Evolutionary conservation across 2,797 vertebrate species (phyloP).

Genomic region (Alauda arvensis): DNA sequence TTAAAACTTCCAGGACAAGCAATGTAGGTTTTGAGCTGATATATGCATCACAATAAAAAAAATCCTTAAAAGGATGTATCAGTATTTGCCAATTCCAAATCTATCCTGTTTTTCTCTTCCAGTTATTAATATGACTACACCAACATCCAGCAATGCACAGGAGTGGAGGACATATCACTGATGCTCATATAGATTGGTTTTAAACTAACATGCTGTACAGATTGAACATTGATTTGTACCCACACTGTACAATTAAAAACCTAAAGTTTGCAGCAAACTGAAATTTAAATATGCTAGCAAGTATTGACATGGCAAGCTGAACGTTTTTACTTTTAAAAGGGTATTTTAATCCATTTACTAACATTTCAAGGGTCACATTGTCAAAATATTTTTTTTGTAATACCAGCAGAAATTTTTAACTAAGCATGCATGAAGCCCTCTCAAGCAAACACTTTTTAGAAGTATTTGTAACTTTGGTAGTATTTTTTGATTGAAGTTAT

Average conservation of each 20-base stretch:
- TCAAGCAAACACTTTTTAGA: background rate
- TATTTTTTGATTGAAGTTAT: background rate
- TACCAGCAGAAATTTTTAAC: background rate
- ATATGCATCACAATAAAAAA: background rate
- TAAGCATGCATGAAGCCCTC: background rate
- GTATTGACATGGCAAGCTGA: background rate
- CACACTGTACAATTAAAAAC: background rate
- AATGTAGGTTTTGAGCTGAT: background rate
- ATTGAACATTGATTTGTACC: background rate
- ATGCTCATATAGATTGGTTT: background rate
- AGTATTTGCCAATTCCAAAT: background rate
- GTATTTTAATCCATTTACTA: background rate
- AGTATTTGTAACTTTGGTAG: background rate
- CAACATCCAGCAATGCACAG: background rate
- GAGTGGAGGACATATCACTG: background rate
- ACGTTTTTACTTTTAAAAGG: background rate
- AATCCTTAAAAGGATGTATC: background rate
- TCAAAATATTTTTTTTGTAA: background rate
- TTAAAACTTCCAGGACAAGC: background rate
- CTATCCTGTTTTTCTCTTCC: background rate
- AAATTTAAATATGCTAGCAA: background rate
- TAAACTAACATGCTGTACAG: background rate
- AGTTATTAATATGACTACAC: background rate
- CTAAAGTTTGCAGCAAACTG: background rate
- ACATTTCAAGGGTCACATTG: background rate